Percentiles rank a stretch among this genome's conserved stretches.
phyloP scores from a whole-genome alignment of 2,888 invertebrate genomes.

The Thyatira batis region DNA sequence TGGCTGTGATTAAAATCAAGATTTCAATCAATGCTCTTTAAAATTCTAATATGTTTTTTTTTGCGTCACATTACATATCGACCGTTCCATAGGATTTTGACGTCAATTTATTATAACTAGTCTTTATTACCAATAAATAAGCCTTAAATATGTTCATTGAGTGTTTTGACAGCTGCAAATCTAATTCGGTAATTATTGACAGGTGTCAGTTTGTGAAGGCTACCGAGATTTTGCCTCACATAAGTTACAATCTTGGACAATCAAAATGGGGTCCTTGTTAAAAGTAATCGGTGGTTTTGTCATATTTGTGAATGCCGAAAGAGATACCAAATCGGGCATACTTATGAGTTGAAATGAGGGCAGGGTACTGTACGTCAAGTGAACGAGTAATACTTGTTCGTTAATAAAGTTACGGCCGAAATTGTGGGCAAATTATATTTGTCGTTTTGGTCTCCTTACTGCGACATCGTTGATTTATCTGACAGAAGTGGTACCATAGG shows the following conservation, averaged over 20 bases:
- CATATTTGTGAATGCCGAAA: background rate
- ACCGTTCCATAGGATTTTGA: background rate
- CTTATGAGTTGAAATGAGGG: constrained; percentile 4
- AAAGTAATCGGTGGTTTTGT: background rate
- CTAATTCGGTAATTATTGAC: constrained; percentile 6
- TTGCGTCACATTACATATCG: background rate
- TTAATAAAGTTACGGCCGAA: constrained; percentile 34
- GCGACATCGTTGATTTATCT: constrained; percentile 28
- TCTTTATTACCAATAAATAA: background rate
- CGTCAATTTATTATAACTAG: background rate
- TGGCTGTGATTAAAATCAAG: background rate
- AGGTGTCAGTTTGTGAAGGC: constrained; percentile 10
- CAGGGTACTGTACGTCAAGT: constrained; percentile 4
- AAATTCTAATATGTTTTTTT: background rate
- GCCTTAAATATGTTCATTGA: background rate
- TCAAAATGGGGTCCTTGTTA: background rate
- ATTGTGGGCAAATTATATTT: constrained; percentile 37
- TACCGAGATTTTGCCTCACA: background rate
- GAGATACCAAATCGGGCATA: background rate
- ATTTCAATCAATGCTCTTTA: background rate
- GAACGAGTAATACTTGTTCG: constrained; percentile 44
- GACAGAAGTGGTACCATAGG: constrained; percentile 10
- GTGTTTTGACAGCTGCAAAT: constrained; percentile 7
- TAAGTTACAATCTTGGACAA: background rate
- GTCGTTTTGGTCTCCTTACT: constrained; percentile 39